These are phyloP conservation scores for Cantharis rufa DNA, from an alignment of 2,888 invertebrate species.

Conservation along the genomic window DNA sequence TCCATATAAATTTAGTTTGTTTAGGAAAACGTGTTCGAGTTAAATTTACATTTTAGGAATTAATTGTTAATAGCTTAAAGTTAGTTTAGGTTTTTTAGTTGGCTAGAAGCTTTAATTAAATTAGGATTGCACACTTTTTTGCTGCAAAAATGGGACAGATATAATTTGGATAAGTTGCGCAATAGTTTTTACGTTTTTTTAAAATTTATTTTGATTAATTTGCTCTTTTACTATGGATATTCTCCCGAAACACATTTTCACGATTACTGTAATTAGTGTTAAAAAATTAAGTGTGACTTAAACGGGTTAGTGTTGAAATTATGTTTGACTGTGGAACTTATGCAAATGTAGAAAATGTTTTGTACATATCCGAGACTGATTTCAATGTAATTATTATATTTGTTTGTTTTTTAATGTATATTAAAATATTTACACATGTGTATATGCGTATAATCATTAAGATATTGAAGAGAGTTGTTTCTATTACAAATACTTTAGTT, in stretches of 20 bases:
- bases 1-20: not conserved
- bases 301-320: constrained; percentile 18
- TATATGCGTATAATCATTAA: constrained; percentile 21
- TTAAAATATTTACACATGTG: constrained; percentile 20
- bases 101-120: not conserved
- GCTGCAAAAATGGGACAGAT: not conserved
- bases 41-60: not conserved
- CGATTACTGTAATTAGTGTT: constrained; percentile 2
- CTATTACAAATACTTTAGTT: not conserved
- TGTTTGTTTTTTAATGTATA: constrained; percentile 16
- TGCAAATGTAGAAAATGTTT: constrained; percentile 16
- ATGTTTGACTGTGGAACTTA: constrained; percentile 13
- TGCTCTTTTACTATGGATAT: not conserved
- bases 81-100: not conserved
- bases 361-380: constrained; percentile 30
- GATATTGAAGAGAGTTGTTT: not conserved
- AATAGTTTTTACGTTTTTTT: not conserved
- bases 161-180: not conserved
- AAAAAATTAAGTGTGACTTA: constrained; percentile 12
- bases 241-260: not conserved
- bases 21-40: not conserved
- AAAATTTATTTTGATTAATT: not conserved
- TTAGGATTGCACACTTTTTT: not conserved
- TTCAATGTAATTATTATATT: constrained; percentile 29
- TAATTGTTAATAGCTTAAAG: not conserved